Conservation (phyloP, 2,797 vertebrate genomes). For the Girardinus metallicus region DNA sequence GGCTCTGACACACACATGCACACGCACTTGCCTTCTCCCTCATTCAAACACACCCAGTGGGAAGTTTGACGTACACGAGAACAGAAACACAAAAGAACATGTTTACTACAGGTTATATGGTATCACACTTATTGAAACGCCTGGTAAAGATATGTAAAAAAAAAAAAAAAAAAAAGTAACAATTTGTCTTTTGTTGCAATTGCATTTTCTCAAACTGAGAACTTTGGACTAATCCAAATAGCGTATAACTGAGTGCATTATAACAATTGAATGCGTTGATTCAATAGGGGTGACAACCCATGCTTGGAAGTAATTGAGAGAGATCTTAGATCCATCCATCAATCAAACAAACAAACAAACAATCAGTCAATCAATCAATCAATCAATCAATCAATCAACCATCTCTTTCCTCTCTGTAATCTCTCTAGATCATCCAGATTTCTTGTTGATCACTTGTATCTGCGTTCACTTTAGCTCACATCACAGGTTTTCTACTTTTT, state of each 20-base stretch:
- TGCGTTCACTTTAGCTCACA: neutral
- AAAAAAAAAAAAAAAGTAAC: neutral
- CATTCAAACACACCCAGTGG: conserved; percentile 34
- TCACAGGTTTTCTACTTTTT: neutral
- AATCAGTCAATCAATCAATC: too few relatives aligned
- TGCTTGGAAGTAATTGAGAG: neutral
- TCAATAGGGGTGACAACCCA: neutral
- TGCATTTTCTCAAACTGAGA: neutral
- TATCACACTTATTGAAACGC: neutral
- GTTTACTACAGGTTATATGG: conserved; percentile 18
- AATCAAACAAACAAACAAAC: neutral
- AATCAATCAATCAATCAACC: neutral
- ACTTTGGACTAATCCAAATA: neutral
- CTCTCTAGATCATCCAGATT: neutral
- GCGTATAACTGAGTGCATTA: neutral
- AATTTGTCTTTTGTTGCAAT: neutral
- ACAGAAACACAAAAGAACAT: conserved; percentile 39
- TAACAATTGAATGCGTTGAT: neutral
- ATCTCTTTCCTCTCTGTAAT: neutral
- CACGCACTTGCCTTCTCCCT: neutral
- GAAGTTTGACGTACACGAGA: conserved; percentile 48
- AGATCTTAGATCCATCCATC: neutral
- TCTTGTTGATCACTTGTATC: neutral
- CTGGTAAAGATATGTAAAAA: neutral
- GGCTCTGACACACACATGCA: conserved; percentile 41